Evolutionary conservation across 30 jellyfish, hydroid and myxozoan genomes (phyloP).

Genomic region (Cassiopea xamachana): DNA sequence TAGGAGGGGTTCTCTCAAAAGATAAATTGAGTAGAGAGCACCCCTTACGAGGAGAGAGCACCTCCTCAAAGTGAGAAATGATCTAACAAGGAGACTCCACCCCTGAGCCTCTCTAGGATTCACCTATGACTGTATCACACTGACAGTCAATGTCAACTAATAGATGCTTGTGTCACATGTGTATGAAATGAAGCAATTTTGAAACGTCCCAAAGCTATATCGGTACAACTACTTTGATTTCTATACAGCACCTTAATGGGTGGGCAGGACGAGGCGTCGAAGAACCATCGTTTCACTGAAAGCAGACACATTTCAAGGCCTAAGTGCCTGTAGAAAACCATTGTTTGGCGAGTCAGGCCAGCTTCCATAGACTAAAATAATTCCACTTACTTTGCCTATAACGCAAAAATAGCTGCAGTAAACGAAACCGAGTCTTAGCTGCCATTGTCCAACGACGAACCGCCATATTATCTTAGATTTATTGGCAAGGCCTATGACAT

Average conservation of each 20-base stretch:
- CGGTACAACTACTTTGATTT: not conserved
- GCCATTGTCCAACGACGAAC: slow-evolving; percentile 35
- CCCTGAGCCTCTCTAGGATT: too few relatives aligned
- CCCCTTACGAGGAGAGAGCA: too few relatives aligned
- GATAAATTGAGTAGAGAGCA: too few relatives aligned
- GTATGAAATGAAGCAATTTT: not conserved
- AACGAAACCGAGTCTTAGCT: slow-evolving; percentile 47
- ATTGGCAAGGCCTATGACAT: slow-evolving; percentile 44
- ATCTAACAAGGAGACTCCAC: too few relatives aligned
- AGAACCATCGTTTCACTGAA: slow-evolving; percentile 14
- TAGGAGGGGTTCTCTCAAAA: too few relatives aligned
- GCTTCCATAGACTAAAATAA: slow-evolving; percentile 11
- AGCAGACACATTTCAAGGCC: slow-evolving; percentile 8
- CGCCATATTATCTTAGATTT: slow-evolving; percentile 47
- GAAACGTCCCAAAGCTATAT: not conserved
- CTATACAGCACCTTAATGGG: not conserved
- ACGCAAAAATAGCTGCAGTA: slow-evolving; percentile 44
- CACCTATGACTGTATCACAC: too few relatives aligned
- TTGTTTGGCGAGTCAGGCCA: slow-evolving; percentile 39
- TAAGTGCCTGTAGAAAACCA: slow-evolving; percentile 17
- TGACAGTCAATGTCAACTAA: too few relatives aligned
- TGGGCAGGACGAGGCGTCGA: slow-evolving; percentile 27
- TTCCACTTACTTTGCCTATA: slow-evolving; percentile 22
- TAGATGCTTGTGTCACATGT: not conserved
- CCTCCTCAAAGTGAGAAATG: too few relatives aligned